Conservation (phyloP, 1,140 invertebrate genomes). For the Neodiprion virginianus region DNA sequence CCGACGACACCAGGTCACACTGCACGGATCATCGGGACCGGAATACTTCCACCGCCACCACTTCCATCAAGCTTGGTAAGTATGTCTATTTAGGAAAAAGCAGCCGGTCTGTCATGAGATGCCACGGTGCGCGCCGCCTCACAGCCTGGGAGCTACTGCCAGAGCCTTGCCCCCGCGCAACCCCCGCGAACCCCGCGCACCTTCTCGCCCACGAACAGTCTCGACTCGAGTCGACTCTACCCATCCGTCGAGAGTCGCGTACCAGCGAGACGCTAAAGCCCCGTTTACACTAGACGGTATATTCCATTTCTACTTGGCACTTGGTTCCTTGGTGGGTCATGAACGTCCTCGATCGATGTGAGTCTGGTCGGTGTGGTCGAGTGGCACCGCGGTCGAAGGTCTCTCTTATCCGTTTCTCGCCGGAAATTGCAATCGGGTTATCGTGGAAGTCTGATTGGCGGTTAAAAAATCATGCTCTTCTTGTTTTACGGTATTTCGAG, state of each 20-base stretch:
- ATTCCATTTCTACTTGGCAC: too few species aligned
- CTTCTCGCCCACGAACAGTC: background rate
- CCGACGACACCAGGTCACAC: background rate
- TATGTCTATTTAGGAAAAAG: background rate
- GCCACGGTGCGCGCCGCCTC: conserved; percentile 41
- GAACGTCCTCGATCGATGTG: too few species aligned
- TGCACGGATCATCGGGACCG: conserved; percentile 12
- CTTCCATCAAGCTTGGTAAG: background rate
- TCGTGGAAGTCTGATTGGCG: too few species aligned
- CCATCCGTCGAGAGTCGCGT: conserved; percentile 3
- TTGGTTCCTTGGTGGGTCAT: too few species aligned
- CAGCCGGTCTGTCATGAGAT: background rate
- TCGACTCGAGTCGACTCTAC: background rate
- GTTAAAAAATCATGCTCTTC: too few species aligned
- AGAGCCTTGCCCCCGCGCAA: conserved; percentile 33
- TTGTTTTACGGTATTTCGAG: too few species aligned
- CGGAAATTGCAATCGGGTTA: too few species aligned
- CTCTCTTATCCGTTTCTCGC: too few species aligned
- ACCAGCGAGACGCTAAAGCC: background rate
- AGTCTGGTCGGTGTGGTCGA: too few species aligned
- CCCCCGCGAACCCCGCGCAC: background rate
- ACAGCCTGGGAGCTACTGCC: conserved; percentile 56
- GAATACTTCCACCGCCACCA: conserved; percentile 10
- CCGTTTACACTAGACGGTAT: background rate
- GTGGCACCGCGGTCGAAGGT: too few species aligned